These are phyloP conservation scores for Xylota segnis DNA, from an alignment of 2,888 invertebrate genomes.

Conservation along the genomic window DNA sequence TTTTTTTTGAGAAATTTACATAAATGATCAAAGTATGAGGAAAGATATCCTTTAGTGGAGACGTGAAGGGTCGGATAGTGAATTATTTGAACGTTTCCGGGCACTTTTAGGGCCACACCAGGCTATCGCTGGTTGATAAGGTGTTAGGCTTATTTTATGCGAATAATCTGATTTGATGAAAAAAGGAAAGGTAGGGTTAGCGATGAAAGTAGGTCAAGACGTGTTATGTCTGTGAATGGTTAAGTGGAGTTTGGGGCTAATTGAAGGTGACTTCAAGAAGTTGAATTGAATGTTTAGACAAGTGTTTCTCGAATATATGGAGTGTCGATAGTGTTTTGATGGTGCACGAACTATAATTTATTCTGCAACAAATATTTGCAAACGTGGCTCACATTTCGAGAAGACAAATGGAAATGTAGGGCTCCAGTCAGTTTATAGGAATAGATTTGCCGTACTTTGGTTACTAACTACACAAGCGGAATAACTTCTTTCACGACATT, in stretches of 20 bases:
- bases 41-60: conserved; percentile 15
- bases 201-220: neutral
- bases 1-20: conserved; percentile 34
- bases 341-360: too few relatives aligned
- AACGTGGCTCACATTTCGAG: too few relatives aligned
- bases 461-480: too few relatives aligned
- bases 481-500: too few relatives aligned
- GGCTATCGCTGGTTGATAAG: conserved; percentile 25
- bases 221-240: neutral
- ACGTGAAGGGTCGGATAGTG: neutral
- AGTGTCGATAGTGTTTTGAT: too few relatives aligned
- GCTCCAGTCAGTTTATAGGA: too few relatives aligned
- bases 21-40: conserved; percentile 50
- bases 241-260: neutral
- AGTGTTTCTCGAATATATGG: too few relatives aligned
- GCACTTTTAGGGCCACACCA: neutral
- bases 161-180: neutral
- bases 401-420: too few relatives aligned
- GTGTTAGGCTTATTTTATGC: conserved; percentile 27
- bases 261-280: too few relatives aligned
- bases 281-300: too few relatives aligned
- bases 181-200: neutral
- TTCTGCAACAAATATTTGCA: too few relatives aligned
- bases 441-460: too few relatives aligned
- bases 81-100: conserved; percentile 2